Evolutionary conservation across 1,140 invertebrate species (phyloP), one percentile per base, ranked within the genome.

Genomic region (Nylanderia fulva): DNA sequence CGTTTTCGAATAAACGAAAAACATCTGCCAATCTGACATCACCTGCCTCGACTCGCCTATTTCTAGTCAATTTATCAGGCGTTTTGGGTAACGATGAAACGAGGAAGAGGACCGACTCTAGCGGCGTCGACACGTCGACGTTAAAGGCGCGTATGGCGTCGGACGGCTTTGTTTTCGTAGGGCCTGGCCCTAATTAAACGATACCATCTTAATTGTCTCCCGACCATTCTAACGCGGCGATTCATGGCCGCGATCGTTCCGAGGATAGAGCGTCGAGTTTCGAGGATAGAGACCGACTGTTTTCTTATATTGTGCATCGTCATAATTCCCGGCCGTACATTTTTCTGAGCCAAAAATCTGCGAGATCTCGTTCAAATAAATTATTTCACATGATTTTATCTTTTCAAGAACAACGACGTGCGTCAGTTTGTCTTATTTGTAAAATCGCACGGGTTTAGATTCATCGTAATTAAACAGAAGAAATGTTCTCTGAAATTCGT

Each of bases 11-110:
- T n/a, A n/a, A 88, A 92, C 82, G 85, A 86, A 85, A 89, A 93
- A 93, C 93, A 93, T 93, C 93, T 93, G 93, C 91, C 90, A 92
- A 92, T 91, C 90, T 89, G 80, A 87, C 88, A 92, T 93, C 93
- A 93, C 93, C 93, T 93, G 92, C 86, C 74, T 36, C 52, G 85
- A 52, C 88, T 93, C 91, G 90, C 91, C 91, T 92, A 92, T 93
- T 93, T 92, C 91, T 90, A 91, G 86, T 86, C 88, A 92, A 92
- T 93, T 92, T 93, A 92, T 90, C 80, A 86, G 84, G 83, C 79
- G 45, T 88, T 89, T 88, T 80, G 86, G 86, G 77, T 84, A 72
- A 85, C 60, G 80, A 60, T 79, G 29, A 33, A 33, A 68, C 15
- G 64, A 45, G 48, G 24, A 64, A 48, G 79, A 90, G 84, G 66